Conservation (phyloP, 2,888 invertebrate genomes). For the Crepidodera aurea region DNA sequence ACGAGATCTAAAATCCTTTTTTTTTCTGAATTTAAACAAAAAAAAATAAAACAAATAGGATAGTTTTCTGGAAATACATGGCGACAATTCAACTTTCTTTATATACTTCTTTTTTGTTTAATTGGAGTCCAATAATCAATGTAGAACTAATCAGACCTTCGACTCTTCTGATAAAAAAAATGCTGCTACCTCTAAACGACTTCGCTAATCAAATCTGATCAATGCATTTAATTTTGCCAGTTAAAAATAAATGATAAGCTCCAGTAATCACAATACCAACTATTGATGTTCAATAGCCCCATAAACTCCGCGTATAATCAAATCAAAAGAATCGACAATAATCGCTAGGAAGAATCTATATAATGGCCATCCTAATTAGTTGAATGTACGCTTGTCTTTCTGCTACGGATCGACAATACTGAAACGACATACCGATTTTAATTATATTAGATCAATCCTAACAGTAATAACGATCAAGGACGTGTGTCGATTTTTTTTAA, state of each 20-base stretch:
- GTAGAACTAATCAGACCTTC: no score
- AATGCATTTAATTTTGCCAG: background rate
- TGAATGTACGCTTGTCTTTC: slow-evolving; percentile 16
- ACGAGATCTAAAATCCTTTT: no score
- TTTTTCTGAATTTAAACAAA: no score
- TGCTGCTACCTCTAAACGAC: no score
- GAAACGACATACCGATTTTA: slow-evolving; percentile 18
- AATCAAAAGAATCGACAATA: slow-evolving; percentile 18
- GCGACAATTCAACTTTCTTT: no score
- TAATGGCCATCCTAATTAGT: slow-evolving; percentile 16
- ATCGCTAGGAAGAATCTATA: slow-evolving; percentile 13
- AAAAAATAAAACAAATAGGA: no score
- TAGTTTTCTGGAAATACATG: no score
- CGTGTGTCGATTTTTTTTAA: background rate
- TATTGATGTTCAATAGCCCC: slow-evolving; percentile 3
- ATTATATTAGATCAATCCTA: slow-evolving; percentile 19
- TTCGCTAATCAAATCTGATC: no score
- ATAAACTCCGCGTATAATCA: slow-evolving; percentile 5
- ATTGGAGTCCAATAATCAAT: no score
- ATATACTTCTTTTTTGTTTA: no score
- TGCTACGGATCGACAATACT: slow-evolving; percentile 7
- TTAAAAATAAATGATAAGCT: background rate
- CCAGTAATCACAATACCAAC: background rate
- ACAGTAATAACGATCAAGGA: background rate
- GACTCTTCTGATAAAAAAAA: no score